Percentiles rank a stretch among this genome's conserved stretches.
These are phyloP conservation scores for Meloidogyne exigua DNA, from an alignment of 1,140 invertebrate genomes.

Conservation along the genomic window DNA sequence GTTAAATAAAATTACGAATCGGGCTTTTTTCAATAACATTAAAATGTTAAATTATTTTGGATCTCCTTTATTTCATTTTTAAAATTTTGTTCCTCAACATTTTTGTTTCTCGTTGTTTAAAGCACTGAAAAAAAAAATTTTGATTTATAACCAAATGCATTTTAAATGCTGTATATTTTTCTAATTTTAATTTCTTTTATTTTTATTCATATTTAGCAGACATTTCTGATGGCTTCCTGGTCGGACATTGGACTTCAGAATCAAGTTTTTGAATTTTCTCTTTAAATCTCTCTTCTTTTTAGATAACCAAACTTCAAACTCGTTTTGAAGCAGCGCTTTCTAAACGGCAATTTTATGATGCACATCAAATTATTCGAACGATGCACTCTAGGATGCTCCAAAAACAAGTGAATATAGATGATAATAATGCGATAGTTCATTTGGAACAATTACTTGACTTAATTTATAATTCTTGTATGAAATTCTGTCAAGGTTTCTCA, in stretches of 20 bases:
- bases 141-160: background rate
- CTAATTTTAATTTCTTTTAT: background rate
- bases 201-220: background rate
- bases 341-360: conserved; percentile 41
- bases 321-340: conserved; percentile 29
- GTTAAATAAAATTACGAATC: no score
- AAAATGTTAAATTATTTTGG: background rate
- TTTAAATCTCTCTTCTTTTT: background rate
- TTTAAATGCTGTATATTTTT: background rate
- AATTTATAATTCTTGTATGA: conserved; percentile 22
- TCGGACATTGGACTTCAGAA: background rate
- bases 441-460: conserved; percentile 27
- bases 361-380: conserved; percentile 45
- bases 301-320: conserved; percentile 39
- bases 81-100: conserved; percentile 7
- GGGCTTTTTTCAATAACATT: no score
- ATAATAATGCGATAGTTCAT: background rate
- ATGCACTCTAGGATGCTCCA: conserved; percentile 32
- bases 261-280: background rate
- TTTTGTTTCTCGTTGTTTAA: background rate
- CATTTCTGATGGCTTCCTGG: background rate
- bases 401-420: background rate
- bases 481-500: conserved; percentile 27
- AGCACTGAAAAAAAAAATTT: background rate
- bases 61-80: background rate